Evolutionary conservation across 2,888 invertebrate species (phyloP).

Genomic region (Empis stercorea): DNA sequence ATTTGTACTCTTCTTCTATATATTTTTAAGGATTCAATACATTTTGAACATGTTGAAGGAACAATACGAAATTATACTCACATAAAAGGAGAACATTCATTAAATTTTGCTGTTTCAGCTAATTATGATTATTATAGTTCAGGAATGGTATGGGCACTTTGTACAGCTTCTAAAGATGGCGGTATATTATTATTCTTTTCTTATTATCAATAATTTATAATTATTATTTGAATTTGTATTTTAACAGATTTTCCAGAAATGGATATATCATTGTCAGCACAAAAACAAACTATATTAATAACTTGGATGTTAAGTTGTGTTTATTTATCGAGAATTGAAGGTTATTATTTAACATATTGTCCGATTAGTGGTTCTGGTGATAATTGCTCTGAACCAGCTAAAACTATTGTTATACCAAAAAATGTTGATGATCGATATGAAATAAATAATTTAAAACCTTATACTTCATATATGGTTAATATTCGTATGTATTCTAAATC

Average conservation of each 20-base stretch:
- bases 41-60: conserved; percentile 42
- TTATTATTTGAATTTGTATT: conserved; percentile 10
- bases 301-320: conserved; percentile 69
- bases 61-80: conserved; percentile 26
- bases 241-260: conserved; percentile 25
- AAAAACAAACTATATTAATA: conserved; percentile 40
- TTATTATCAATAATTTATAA: no score
- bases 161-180: conserved; percentile 29
- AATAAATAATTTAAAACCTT: conserved; percentile 51
- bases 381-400: conserved; percentile 36
- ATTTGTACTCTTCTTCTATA: no score
- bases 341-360: conserved; percentile 66
- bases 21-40: conserved; percentile 41
- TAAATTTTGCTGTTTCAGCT: conserved; percentile 64
- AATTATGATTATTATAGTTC: conserved; percentile 57
- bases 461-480: conserved; percentile 53
- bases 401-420: conserved; percentile 19
- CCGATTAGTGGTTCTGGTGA: conserved; percentile 36
- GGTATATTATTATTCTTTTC: conserved; percentile 12
- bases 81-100: conserved; percentile 42
- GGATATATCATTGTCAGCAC: conserved; percentile 15
- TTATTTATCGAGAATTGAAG: conserved; percentile 56
- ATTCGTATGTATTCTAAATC: conserved; percentile 47
- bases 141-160: conserved; percentile 76
- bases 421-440: conserved; percentile 29